Percentiles rank a stretch among this genome's conserved stretches.
Conservation (phyloP, 1,140 invertebrate genomes). For the Argopecten irradians region DNA sequence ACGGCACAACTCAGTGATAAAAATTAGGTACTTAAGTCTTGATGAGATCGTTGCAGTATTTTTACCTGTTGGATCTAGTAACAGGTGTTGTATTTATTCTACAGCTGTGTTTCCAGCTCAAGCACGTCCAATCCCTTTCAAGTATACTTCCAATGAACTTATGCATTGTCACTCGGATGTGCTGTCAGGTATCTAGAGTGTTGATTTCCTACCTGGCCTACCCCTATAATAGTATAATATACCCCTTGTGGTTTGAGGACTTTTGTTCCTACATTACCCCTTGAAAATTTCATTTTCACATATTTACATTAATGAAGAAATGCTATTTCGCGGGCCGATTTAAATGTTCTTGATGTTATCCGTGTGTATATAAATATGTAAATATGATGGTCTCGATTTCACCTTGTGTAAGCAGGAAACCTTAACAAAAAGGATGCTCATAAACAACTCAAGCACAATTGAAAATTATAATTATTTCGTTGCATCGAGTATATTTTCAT, state of each 20-base stretch:
- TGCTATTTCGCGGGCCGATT: background rate
- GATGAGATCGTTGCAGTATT: background rate
- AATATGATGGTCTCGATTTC: slow-evolving; percentile 16
- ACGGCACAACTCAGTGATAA: background rate
- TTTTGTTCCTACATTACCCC: background rate
- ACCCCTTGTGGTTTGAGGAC: background rate
- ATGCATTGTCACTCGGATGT: background rate
- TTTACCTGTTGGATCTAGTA: background rate
- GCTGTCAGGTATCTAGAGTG: background rate
- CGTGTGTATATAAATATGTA: background rate
- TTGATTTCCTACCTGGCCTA: background rate
- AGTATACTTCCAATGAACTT: background rate
- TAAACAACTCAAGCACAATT: background rate
- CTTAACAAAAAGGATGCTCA: background rate
- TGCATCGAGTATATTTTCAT: background rate
- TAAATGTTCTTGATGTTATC: background rate
- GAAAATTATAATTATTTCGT: background rate
- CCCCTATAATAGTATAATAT: background rate
- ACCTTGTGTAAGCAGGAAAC: background rate
- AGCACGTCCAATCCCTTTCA: background rate
- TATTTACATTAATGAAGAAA: slow-evolving; percentile 4
- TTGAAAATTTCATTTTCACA: slow-evolving; percentile 7
- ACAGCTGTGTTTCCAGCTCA: slow-evolving; percentile 2
- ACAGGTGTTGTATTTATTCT: background rate
- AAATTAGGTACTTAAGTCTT: background rate